Conservation (phyloP, 2,113 vertebrate species). For the Nyctibius bracteatus region DNA sequence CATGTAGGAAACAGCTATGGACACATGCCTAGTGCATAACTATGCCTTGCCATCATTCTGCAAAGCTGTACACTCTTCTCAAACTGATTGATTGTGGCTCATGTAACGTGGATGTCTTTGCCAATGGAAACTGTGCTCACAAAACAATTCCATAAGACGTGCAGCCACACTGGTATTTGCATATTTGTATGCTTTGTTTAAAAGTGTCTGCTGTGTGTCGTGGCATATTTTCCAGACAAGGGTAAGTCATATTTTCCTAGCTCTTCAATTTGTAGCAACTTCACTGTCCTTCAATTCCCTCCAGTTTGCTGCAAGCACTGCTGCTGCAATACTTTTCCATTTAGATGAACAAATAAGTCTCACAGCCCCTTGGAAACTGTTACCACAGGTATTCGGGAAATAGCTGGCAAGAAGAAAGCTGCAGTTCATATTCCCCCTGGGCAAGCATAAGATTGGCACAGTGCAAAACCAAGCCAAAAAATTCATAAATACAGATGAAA, state of each 20-base stretch:
- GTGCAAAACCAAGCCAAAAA: neutral
- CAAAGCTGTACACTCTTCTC: neutral
- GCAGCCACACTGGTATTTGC: neutral
- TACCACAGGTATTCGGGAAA: slow-evolving; percentile 23
- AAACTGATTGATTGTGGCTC: neutral
- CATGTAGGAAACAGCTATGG: neutral
- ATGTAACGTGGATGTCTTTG: neutral
- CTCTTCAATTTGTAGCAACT: neutral
- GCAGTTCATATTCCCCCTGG: neutral
- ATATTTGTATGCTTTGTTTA: neutral
- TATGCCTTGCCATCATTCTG: neutral
- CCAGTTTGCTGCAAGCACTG: neutral
- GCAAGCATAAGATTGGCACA: neutral
- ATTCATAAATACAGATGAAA: slow-evolving; percentile 32
- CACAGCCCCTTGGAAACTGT: neutral
- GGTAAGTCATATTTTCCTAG: neutral
- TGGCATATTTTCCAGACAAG: neutral
- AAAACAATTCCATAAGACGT: neutral
- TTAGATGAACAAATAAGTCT: neutral
- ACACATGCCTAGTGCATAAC: neutral
- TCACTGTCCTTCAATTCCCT: neutral
- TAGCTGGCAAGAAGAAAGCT: neutral
- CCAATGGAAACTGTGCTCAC: neutral
- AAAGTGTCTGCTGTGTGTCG: neutral
- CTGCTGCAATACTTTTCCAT: neutral